Base-by-base conservation (phyloP, 2,113 vertebrate genomes). In the Pomatostomus ruficeps region DNA sequence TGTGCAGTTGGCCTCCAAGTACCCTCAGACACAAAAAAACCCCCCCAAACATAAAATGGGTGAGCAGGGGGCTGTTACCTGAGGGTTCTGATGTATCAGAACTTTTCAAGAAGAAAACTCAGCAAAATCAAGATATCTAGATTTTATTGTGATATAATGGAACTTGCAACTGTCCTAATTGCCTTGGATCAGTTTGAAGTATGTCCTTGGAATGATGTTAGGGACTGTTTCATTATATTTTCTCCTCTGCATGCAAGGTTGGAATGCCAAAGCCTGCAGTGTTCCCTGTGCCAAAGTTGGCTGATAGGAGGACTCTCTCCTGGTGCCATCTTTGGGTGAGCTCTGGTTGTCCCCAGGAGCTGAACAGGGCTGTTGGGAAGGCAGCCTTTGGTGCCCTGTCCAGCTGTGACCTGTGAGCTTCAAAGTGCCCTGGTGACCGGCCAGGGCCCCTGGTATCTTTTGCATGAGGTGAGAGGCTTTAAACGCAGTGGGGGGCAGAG, bases 11-110 rank as follows among this genome's bases (percentile, higher is more conserved):
- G 9, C 15, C 3, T 75, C 43, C 36, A 43, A 22, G 14, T 88
- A 42, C 8, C 9, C 33, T 62, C 1, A 9, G 35, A 15, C 28
- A 71, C 23, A 52, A 55, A 79, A 80, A 81, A n/a, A n/a, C n/a
- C 7, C 0, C 5, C 20, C 29, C 10, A 18, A 36, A 28, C 6
- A 26, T 12, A 33, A 45, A 78, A 18, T 21, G 49, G 1, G 12
- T 4, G 8, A 2, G 14, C 10, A 6, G 29, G 33, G 25, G 15
- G 7, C 20, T 31, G 21, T 66, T 58, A 29, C 19, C 22, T 22
- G 23, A 52, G 20, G 3, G 3, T 31, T 55, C 45, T 65, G 36
- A 14, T 18, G 24, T 23, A n/a, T 19, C 22, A 5, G 51, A 85
- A 9, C 23, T 65, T 31, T 42, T 55, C 36, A 59, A 59, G 38